phyloP scores from a whole-genome alignment of 1,140 invertebrate species.

The Papilio polytes region DNA sequence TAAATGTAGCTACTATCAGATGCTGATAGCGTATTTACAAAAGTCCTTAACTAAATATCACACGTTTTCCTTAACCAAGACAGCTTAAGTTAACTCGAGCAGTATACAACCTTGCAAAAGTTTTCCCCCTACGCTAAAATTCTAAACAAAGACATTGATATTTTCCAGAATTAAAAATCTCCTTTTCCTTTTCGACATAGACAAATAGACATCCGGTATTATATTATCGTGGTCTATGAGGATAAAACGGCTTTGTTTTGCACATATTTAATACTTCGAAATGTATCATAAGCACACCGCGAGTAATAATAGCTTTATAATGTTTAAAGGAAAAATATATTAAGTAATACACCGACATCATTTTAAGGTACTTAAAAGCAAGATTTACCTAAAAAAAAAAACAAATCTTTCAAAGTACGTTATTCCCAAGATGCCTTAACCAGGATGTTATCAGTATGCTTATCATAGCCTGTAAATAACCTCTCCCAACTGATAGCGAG shows the following conservation, averaged over 20 bases:
- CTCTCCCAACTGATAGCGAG: neutral
- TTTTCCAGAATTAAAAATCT: neutral
- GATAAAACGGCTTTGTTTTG: neutral
- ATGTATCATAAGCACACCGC: no score
- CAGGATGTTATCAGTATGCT: neutral
- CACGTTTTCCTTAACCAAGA: neutral
- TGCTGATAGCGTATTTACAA: neutral
- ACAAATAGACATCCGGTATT: neutral
- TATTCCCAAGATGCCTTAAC: no score
- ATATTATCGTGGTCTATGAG: neutral
- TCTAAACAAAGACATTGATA: neutral
- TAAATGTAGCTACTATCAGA: no score
- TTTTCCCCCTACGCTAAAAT: neutral
- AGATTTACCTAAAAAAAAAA: no score
- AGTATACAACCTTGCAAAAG: neutral
- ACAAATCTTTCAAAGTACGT: no score
- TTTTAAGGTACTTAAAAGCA: no score
- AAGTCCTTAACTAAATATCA: neutral
- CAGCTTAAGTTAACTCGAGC: neutral
- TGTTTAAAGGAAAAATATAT: no score
- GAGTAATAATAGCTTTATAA: no score
- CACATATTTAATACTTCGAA: no score
- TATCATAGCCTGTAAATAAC: neutral
- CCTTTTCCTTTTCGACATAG: neutral
- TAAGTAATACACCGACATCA: no score